Evolutionary conservation across 2,113 vertebrate species (phyloP).

Genomic region (Heterotis niloticus): DNA sequence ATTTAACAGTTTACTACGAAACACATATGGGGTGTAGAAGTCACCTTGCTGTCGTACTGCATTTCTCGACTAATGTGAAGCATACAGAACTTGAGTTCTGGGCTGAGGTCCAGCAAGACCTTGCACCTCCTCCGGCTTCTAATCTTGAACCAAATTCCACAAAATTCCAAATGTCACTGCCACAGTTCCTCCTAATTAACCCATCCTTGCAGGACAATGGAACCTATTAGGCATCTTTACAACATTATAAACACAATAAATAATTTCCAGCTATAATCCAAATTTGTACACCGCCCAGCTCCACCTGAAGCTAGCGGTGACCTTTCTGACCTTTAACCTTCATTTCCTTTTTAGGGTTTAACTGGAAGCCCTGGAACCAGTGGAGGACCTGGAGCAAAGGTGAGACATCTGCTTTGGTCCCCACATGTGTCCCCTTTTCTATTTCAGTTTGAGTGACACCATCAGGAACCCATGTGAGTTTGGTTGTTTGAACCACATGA

Average conservation of each 20-base stretch:
- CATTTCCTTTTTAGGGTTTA: constrained; percentile 71
- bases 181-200: constrained; percentile 67
- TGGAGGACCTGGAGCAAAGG: constrained; percentile 80
- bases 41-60: neutral
- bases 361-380: constrained; percentile 83
- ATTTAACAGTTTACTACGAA: too few species aligned
- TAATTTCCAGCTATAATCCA: constrained; percentile 35
- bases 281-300: neutral
- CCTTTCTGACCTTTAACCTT: constrained; percentile 10
- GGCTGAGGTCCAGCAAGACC: constrained; percentile 54
- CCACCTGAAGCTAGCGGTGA: neutral
- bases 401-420: constrained; percentile 42
- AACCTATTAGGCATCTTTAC: constrained; percentile 52
- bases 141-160: constrained; percentile 66
- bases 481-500: too few species aligned
- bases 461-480: neutral
- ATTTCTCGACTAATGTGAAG: constrained; percentile 16
- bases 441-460: too few species aligned
- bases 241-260: constrained; percentile 48
- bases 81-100: constrained; percentile 43
- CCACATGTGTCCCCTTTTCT: neutral
- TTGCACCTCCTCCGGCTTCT: constrained; percentile 50
- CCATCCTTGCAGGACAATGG: constrained; percentile 57
- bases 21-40: too few species aligned
- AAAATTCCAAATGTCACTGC: constrained; percentile 43